Evolutionary conservation across 1,140 invertebrate genomes (phyloP).

Genomic region (Adelges cooleyi): DNA sequence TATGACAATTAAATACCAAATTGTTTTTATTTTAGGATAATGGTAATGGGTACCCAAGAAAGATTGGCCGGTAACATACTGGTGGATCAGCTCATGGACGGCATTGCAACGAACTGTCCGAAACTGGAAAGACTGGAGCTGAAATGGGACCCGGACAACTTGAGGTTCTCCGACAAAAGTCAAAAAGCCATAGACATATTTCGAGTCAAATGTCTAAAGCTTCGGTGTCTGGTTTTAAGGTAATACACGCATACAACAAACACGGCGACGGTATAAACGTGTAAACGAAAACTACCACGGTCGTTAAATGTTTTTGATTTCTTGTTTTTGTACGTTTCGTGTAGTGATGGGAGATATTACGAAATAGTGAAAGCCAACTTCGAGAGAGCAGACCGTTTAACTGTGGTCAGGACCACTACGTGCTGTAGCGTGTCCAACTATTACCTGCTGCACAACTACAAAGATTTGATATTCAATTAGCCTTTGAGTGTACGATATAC

Average conservation of each 20-base stretch:
- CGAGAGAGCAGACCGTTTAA: constrained; percentile 89
- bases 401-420: constrained; percentile 90
- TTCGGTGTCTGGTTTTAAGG: constrained; percentile 73
- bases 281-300: not conserved
- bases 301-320: not conserved
- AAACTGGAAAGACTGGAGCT: constrained; percentile 84
- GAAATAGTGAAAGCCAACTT: constrained; percentile 99
- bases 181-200: constrained; percentile 90
- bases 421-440: constrained; percentile 84
- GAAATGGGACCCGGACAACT: constrained; percentile 95
- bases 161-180: constrained; percentile 97
- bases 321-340: constrained; percentile 35
- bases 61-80: constrained; percentile 90
- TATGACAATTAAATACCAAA: no score
- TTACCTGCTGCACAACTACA: constrained; percentile 82
- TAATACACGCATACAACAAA: constrained; percentile 37
- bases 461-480: constrained; percentile 84
- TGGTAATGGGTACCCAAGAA: constrained; percentile 94
- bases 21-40: constrained; percentile 68
- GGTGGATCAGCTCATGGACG: constrained; percentile 95
- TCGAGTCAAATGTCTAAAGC: constrained; percentile 74
- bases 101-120: constrained; percentile 85
- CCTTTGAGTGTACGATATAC: no score
- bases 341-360: constrained; percentile 95
- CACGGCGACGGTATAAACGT: no score